Evolutionary conservation across 2,797 vertebrate genomes (phyloP), one percentile per base, ranked within the genome.

Genomic region (Pampus argenteus): DNA sequence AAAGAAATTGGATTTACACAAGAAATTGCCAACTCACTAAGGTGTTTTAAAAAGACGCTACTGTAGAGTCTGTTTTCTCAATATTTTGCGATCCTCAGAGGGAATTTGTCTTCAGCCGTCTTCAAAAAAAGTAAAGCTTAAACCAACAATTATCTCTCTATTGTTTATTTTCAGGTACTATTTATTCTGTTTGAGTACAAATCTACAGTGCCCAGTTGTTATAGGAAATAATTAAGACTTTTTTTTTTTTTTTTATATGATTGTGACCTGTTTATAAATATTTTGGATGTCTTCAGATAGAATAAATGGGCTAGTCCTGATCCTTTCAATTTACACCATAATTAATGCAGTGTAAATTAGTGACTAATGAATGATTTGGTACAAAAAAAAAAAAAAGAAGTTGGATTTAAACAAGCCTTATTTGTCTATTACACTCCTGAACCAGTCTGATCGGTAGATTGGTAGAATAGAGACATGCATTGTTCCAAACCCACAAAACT

Each of bases 1-100:
- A 80, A 75, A 72, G 28, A 38, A 71, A 62, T n/a, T 59, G 28
- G 13, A 64, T 79, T 76, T 28, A 83, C 71, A 78, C 59, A 50
- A 59, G 38, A 69, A 66, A 64, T 40, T 47, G 54, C 29, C 56
- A 1, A 74, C 77, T 70, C 67, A 28, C 63, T 17, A 69, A 17
- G 25, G 50, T 52, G 20, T 62, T 71, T 52, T 20, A 44, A 2
- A 44, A 2, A 61, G 48, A 47, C 20, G 25, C 18, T 4, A 5
- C 34, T 11, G 34, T 36, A 36, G 18, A 13, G 44, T 9, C n/a
- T 29, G 47, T 64, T 78, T 57, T 48, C 36, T 34, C 7, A 11
- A 44, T 17, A 11, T 18, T 28, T 40, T 42, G 18, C 36, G 14
- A 23, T 25, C 26, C 45, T 66, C 31, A 14, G 20, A 56, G 6